A percentile compares a stretch with the other conserved stretches of the same genome.
phyloP scores from a whole-genome alignment of 2,797 vertebrate genomes.

The Oreonectes daqikongensis region DNA sequence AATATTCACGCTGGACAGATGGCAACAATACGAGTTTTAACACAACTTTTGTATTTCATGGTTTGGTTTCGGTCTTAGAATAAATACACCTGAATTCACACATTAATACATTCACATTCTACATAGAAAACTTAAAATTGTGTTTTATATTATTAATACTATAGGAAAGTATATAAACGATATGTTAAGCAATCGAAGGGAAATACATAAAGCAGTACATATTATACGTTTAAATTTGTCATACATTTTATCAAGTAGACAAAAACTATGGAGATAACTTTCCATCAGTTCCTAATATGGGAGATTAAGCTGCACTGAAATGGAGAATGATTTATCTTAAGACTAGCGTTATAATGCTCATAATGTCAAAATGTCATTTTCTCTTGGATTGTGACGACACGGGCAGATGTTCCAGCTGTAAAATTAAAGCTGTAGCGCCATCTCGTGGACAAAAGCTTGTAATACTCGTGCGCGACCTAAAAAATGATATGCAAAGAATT shows the following conservation, averaged over 20 bases:
- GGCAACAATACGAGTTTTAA: constrained; percentile 15
- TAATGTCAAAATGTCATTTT: too few species aligned
- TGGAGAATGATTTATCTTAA: background rate
- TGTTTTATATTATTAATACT: too few species aligned
- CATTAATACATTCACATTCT: too few species aligned
- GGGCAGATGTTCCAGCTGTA: background rate
- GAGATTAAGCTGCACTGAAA: background rate
- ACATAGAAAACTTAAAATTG: too few species aligned
- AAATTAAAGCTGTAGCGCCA: background rate
- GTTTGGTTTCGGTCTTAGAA: too few species aligned
- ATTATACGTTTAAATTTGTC: background rate
- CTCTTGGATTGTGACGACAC: background rate
- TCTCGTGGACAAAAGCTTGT: background rate
- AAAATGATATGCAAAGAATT: too few species aligned
- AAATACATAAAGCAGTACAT: too few species aligned
- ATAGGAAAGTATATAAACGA: too few species aligned
- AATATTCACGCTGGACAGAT: constrained; percentile 10
- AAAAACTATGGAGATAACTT: background rate
- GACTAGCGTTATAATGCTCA: too few species aligned
- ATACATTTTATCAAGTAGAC: too few species aligned
- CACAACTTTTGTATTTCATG: background rate
- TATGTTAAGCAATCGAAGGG: too few species aligned
- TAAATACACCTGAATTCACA: too few species aligned
- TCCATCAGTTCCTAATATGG: background rate
- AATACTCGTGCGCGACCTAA: background rate